These are phyloP conservation scores for Diadophis punctatus DNA, from an alignment of 2,113 vertebrate species.

Conservation along the genomic window DNA sequence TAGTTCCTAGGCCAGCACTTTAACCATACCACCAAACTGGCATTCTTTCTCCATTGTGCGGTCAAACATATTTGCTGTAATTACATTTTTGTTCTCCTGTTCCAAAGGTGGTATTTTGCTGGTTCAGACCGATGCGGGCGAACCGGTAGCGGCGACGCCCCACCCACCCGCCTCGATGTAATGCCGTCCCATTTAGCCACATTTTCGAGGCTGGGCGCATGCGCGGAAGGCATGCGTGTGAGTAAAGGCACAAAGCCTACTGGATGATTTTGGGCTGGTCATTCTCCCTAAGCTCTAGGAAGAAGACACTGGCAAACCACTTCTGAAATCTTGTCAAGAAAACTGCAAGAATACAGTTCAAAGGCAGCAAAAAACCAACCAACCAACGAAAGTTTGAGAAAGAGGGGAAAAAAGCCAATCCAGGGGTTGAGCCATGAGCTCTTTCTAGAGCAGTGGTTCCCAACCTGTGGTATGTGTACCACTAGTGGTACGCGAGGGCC, in stretches of 20 bases:
- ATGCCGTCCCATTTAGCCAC: no score
- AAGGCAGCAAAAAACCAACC: neutral
- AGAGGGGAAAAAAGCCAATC: neutral
- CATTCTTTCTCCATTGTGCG: neutral
- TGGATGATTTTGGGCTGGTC: neutral
- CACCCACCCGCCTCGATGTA: no score
- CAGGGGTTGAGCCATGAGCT: neutral
- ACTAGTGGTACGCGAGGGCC: no score
- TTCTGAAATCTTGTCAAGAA: neutral
- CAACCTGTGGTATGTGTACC: no score
- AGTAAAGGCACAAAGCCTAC: no score
- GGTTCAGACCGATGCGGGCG: no score
- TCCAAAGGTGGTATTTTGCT: neutral
- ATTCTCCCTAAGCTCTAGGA: neutral
- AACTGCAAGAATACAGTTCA: neutral
- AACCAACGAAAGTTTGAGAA: neutral
- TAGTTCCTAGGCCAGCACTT: no score
- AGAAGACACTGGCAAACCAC: neutral
- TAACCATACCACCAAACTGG: no score
- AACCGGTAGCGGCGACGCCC: no score
- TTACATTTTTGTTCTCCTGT: neutral
- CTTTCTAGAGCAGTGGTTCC: neutral
- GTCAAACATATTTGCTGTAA: neutral
- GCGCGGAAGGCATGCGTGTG: no score
- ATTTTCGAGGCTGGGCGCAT: no score